Conservation (phyloP, 2,797 vertebrate species). For the Notolepis coatsorum region DNA sequence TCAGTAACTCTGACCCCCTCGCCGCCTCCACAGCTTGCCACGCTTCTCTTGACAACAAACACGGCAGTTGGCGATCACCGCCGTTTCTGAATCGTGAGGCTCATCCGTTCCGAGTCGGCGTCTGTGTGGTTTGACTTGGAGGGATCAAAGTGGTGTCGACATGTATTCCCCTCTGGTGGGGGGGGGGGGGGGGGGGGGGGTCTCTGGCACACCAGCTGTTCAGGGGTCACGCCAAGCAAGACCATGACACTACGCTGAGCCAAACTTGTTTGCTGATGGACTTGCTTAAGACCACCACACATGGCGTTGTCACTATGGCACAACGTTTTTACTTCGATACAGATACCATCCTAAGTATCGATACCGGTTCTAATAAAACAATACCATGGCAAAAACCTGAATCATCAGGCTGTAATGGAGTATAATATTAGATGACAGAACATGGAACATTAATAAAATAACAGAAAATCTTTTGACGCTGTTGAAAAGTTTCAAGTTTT, state of each 20-base stretch:
- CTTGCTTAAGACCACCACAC: background rate
- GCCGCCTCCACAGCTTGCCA: conserved; percentile 33
- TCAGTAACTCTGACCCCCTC: conserved; percentile 50
- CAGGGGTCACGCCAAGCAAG: conserved; percentile 28
- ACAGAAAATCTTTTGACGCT: too few relatives aligned
- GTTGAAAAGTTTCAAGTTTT: too few relatives aligned
- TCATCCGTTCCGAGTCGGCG: conserved; percentile 44
- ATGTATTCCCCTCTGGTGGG: conserved; percentile 26
- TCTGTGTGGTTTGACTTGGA: conserved; percentile 26
- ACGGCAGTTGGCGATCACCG: conserved; percentile 23
- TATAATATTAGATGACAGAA: too few relatives aligned
- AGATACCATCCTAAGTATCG: too few relatives aligned
- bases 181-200: background rate
- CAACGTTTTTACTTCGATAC: too few relatives aligned
- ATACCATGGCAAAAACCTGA: too few relatives aligned
- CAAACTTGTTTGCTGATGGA: conserved; percentile 9
- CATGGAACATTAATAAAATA: too few relatives aligned
- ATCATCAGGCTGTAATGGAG: too few relatives aligned
- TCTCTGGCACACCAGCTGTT: conserved; percentile 15
- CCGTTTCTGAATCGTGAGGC: conserved; percentile 30
- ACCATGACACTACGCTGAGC: conserved; percentile 12
- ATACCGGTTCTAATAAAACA: too few relatives aligned
- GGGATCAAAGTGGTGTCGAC: conserved; percentile 47
- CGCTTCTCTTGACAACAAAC: conserved; percentile 57
- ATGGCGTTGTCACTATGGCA: too few relatives aligned